Percentiles rank a stretch among this genome's conserved stretches.
Conservation (phyloP, 2,888 invertebrate genomes). For the Sialis lutaria region DNA sequence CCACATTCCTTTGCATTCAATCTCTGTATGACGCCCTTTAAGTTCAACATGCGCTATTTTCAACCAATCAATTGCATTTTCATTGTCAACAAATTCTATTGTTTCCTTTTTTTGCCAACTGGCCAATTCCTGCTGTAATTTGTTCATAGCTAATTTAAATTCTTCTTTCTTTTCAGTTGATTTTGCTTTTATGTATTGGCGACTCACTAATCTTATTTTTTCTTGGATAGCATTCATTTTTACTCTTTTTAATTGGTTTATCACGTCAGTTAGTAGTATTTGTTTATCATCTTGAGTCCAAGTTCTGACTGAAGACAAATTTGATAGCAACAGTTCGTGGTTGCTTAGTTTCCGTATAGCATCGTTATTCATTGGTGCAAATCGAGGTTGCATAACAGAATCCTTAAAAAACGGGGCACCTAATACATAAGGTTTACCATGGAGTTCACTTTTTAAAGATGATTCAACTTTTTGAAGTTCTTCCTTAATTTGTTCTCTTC, state of each 20-base stretch:
- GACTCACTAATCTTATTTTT: conserved; percentile 15
- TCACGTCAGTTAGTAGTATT: conserved; percentile 13
- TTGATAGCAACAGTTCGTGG: conserved; percentile 18
- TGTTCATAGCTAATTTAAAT: conserved; percentile 5
- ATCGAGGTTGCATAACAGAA: conserved; percentile 23
- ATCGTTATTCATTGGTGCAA: conserved; percentile 23
- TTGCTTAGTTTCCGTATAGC: conserved; percentile 17
- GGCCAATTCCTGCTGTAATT: neutral
- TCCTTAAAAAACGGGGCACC: conserved; percentile 54
- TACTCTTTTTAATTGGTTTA: neutral
- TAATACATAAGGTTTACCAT: conserved; percentile 7
- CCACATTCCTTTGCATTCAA: conserved; percentile 55
- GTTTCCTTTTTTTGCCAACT: conserved; percentile 8
- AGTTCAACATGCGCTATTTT: conserved; percentile 28
- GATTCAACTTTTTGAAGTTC: neutral
- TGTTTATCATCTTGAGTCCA: conserved; percentile 19
- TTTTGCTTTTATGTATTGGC: conserved; percentile 14
- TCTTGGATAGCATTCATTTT: conserved; percentile 13
- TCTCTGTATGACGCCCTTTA: conserved; percentile 35
- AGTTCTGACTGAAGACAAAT: conserved; percentile 16
- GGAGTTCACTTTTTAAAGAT: neutral
- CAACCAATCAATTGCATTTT: conserved; percentile 39
- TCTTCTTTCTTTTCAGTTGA: neutral
- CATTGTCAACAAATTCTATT: conserved; percentile 11
- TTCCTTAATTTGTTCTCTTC: neutral